Base-by-base conservation (phyloP, 2,113 vertebrate genomes). In the Tragelaphus imberbis region DNA sequence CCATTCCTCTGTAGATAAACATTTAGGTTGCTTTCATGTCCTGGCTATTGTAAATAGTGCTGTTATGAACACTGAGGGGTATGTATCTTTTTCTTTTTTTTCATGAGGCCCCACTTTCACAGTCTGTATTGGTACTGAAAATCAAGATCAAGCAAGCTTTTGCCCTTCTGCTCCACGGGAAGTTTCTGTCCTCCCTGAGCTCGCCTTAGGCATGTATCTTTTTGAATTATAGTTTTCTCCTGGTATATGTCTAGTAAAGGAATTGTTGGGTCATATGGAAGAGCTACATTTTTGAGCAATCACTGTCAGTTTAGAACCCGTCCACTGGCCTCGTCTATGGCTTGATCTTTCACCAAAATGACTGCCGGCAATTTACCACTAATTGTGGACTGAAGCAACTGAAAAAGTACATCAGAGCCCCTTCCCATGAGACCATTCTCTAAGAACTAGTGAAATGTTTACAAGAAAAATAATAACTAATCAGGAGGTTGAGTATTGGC, bases 241-340 rank as follows among this genome's bases (percentile, higher is more conserved):
- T 11, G 5, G n/a, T 23, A 40, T 75, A 40, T 75, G 68, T 19
- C 68, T 75, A 40, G 68, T 75, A 75, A 75, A 75, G n/a, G 14
- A 75, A 75, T 75, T 75, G 21, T 40, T 40, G 68, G n/a, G 36
- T 75, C n/a, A 75, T 40, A 40, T 75, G 19, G n/a, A 28, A 79
- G 25, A 49, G 14, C 75, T 47, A 49, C 44, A 79, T 79, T 49
- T 79, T 28, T 84, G 23, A 95, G 16, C 30, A 84, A 33, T 80
- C 27, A 58, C 0, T 17, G 33, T 33, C 86, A 36, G 21, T 23
- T 53, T 91, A 25, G 36, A 80, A 71, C 63, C 10, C 1, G 0
- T 27, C 40, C 27, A 53, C 33, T 25, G 27, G 23, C 36, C 14
- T 86, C 53, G 87, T 56, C 17, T 23, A 2, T 40, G 55, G 2